phyloP scores from a whole-genome alignment of 2,888 invertebrate species.

The Oxytorus armatus region DNA sequence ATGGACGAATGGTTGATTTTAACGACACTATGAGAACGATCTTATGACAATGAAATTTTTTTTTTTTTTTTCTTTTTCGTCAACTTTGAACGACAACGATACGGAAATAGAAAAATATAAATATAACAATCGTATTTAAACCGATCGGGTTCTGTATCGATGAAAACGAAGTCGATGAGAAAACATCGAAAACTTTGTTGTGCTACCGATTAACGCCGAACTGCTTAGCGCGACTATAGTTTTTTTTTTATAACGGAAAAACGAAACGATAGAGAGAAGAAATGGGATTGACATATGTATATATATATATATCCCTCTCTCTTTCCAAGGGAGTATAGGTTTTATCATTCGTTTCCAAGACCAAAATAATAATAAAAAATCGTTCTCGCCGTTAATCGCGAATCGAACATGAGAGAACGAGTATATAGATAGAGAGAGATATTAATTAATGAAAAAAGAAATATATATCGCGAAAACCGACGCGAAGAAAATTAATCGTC shows the following conservation, averaged over 20 bases:
- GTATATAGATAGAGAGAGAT: neutral
- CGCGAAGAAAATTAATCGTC: conserved; percentile 37
- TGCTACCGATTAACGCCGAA: conserved; percentile 29
- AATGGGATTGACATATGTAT: neutral
- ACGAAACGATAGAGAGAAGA: neutral
- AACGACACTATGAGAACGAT: conserved; percentile 65
- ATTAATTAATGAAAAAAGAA: neutral
- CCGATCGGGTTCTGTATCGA: conserved; percentile 24
- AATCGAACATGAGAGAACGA: neutral
- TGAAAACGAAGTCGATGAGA: conserved; percentile 11
- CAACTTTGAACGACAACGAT: conserved; percentile 38
- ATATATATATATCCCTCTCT: too few species aligned
- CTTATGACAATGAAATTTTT: conserved; percentile 47
- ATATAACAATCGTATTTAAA: conserved; percentile 66
- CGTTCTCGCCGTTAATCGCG: neutral
- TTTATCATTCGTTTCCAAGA: conserved; percentile 2
- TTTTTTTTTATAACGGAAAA: neutral
- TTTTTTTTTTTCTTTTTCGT: neutral
- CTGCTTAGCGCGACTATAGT: neutral
- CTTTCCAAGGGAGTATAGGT: neutral
- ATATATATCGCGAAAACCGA: conserved; percentile 25
- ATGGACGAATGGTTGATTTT: conserved; percentile 58
- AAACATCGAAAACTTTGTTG: conserved; percentile 15
- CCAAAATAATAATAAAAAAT: conserved; percentile 7
- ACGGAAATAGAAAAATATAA: conserved; percentile 69